Evolutionary conservation across 2,888 invertebrate species (phyloP).

Genomic region (Latheticus oryzae): DNA sequence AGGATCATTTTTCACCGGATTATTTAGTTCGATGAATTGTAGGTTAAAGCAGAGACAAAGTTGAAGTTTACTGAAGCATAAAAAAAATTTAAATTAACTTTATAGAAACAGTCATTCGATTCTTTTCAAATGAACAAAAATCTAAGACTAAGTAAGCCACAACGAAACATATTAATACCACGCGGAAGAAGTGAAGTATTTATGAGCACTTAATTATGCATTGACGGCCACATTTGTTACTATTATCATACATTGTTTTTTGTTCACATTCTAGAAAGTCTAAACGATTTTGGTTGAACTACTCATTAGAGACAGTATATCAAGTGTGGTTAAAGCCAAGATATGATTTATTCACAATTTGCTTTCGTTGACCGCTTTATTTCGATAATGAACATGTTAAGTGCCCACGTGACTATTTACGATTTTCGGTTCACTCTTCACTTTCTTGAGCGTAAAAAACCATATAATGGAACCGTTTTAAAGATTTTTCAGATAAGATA

Average conservation of each 20-base stretch:
- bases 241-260: too few relatives aligned
- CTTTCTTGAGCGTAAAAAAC: too few relatives aligned
- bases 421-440: too few relatives aligned
- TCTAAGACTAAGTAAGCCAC: too few relatives aligned
- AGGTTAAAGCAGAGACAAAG: conserved; percentile 20
- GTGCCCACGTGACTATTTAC: conserved; percentile 22
- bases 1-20: conserved; percentile 8
- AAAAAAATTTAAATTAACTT: conserved; percentile 26
- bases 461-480: too few relatives aligned
- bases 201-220: too few relatives aligned
- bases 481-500: too few relatives aligned
- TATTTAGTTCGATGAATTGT: conserved; percentile 11
- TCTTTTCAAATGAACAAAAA: too few relatives aligned
- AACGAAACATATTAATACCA: too few relatives aligned
- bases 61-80: conserved; percentile 24
- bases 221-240: too few relatives aligned
- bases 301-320: conserved; percentile 33
- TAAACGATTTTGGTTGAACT: conserved; percentile 21
- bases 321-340: conserved; percentile 30
- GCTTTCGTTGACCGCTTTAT: conserved; percentile 28
- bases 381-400: conserved; percentile 20
- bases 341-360: conserved; percentile 30
- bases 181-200: too few relatives aligned
- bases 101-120: conserved; percentile 19
- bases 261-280: too few relatives aligned